phyloP scores from a whole-genome alignment of 2,888 invertebrate species.

The Idaea dimidiata region DNA sequence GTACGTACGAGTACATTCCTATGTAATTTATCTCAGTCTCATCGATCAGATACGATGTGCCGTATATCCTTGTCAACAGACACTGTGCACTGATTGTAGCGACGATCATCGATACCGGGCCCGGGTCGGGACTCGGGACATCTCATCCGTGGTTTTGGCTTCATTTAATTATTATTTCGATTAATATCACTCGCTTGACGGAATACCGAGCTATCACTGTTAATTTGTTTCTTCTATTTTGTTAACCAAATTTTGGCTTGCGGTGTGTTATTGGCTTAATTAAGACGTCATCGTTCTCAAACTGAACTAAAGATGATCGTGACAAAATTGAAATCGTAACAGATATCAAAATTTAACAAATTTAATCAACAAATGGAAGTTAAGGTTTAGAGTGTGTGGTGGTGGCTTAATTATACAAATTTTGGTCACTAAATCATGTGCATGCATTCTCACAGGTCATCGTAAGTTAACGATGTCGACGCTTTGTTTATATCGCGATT shows the following conservation, averaged over 20 bases:
- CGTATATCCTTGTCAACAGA: slow-evolving; percentile 5
- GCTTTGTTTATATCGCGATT: slow-evolving; percentile 58
- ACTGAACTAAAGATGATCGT: slow-evolving; percentile 36
- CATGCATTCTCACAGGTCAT: slow-evolving; percentile 74
- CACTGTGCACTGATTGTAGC: slow-evolving; percentile 11
- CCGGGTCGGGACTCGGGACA: slow-evolving; percentile 33
- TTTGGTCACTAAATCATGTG: slow-evolving; percentile 73
- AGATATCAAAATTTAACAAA: slow-evolving; percentile 74
- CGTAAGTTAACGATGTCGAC: slow-evolving; percentile 58
- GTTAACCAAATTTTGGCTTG: slow-evolving; percentile 76
- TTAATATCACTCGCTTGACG: slow-evolving; percentile 75
- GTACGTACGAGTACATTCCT: no score
- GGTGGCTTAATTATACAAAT: slow-evolving; percentile 71
- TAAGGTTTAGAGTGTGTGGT: slow-evolving; percentile 80
- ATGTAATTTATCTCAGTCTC: not conserved
- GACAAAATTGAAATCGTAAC: slow-evolving; percentile 50
- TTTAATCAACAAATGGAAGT: slow-evolving; percentile 68
- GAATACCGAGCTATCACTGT: slow-evolving; percentile 74
- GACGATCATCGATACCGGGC: slow-evolving; percentile 43
- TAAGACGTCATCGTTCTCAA: slow-evolving; percentile 40
- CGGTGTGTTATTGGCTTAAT: slow-evolving; percentile 78
- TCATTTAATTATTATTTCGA: slow-evolving; percentile 65
- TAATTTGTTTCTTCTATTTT: slow-evolving; percentile 67
- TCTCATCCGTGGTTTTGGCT: slow-evolving; percentile 79
- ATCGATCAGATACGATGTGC: slow-evolving; percentile 9